Percentiles rank a stretch among this genome's conserved stretches.
phyloP scores from a whole-genome alignment of 2,797 vertebrate genomes.

The Falco rusticolus region DNA sequence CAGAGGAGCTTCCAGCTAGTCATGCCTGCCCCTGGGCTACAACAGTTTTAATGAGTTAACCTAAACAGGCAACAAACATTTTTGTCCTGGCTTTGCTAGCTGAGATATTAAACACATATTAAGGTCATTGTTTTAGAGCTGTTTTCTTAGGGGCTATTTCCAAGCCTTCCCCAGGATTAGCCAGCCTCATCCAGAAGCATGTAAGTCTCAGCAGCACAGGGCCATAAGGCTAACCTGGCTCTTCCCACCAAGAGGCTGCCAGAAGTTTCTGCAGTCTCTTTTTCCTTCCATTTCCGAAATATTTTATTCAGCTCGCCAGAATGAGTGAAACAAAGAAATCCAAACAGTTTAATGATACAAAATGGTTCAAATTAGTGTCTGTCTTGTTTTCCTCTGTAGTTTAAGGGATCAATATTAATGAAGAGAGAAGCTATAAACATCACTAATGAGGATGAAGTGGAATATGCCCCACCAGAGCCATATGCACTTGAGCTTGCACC shows the following conservation, averaged over 20 bases:
- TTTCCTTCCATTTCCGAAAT: slow-evolving; percentile 21
- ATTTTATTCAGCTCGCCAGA: slow-evolving; percentile 28
- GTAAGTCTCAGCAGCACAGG: not conserved
- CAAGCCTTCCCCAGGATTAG: not conserved
- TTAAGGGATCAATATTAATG: slow-evolving; percentile 79
- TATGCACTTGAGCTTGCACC: slow-evolving; percentile 37
- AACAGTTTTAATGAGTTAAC: not conserved
- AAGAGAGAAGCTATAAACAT: slow-evolving; percentile 77
- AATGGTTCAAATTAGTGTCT: slow-evolving; percentile 72
- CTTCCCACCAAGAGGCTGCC: not conserved
- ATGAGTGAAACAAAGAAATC: slow-evolving; percentile 57
- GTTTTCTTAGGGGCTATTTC: not conserved
- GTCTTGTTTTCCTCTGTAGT: slow-evolving; percentile 69
- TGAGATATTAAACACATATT: not conserved
- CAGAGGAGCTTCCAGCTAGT: not conserved
- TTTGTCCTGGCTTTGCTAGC: not conserved
- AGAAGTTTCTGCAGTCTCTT: not conserved
- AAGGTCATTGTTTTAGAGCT: not conserved
- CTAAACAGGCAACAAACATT: not conserved
- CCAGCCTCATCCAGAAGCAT: not conserved
- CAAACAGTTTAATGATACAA: slow-evolving; percentile 71
- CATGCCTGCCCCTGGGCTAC: not conserved
- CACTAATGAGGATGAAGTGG: slow-evolving; percentile 74
- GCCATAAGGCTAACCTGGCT: not conserved
- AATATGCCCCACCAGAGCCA: slow-evolving; percentile 44